Evolutionary conservation across 2,797 vertebrate genomes (phyloP), one percentile per base, ranked within the genome.

Genomic region (Mus minutoides): DNA sequence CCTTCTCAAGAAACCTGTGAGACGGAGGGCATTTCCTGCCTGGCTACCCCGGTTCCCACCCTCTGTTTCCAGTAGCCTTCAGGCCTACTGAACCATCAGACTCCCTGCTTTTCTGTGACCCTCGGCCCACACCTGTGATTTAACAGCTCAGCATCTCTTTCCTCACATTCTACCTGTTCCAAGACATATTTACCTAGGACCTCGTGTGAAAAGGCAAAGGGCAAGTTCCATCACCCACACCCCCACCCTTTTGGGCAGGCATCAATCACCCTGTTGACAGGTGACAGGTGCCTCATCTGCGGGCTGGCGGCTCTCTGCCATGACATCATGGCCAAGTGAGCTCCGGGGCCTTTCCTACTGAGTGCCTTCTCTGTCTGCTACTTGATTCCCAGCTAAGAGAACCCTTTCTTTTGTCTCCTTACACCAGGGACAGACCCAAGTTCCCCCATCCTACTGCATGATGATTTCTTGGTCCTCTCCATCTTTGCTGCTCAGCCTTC

Each of bases 1-100:
- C 96, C 97, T 73, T 88, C 85, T 73, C 49, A 95, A 84, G 96
- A 96, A 60, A 97, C 97, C 97, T 96, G 96, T 95, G 95, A 97
- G 90, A 97, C 94, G 37, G 37, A 96, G 60, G 94, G 82, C 52
- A 58, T 77, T 67, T 94, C 95, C 97, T 97, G 94, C 95, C 84
- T 93, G 89, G 82, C 58, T 73, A 26, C 83, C 60, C 49, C 93
- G 52, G 78, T 86, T 96, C 95, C 96, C 97, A 94, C 97, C 92
- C 0, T 60, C 17, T 9, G 3, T 24, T 69, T 34, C 26, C 3
- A 1, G 52, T 21, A 52, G 6, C 64, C 96, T 54, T n/a, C 7
- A 21, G 60, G 24, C 40, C 80, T 96, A 67, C 90, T 10, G 1
- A 3, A 11, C 17, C 69, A 5, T 8, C 16, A 10, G 43, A 26